phyloP scores from a whole-genome alignment of 92 coral and sea anemone species.

The Metridium senile region DNA sequence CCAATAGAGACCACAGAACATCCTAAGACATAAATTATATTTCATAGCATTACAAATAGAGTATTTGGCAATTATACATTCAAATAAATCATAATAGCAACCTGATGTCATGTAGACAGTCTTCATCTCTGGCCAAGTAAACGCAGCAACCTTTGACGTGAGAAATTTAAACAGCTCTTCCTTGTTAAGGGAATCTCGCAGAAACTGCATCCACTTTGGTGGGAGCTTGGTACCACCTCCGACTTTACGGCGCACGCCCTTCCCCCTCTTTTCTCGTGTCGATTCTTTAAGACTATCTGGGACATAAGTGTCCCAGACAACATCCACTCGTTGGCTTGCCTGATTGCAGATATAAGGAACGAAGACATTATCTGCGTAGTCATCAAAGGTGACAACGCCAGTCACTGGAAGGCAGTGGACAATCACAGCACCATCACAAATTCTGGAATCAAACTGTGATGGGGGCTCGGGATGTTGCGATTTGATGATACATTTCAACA shows the following conservation, averaged over 20 bases:
- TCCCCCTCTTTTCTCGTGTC: constrained; percentile 39
- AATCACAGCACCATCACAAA: no score
- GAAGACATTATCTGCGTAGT: constrained; percentile 45
- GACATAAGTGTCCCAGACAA: constrained; percentile 53
- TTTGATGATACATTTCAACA: constrained; percentile 21
- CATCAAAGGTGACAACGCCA: no score
- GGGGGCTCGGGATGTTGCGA: constrained; percentile 40
- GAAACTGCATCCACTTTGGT: constrained; percentile 37
- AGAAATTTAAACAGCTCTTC: constrained; percentile 38
- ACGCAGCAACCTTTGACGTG: constrained; percentile 19
- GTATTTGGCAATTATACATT: no score
- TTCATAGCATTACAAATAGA: not conserved
- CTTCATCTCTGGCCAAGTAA: constrained; percentile 9
- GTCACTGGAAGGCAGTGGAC: no score
- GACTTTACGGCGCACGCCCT: constrained; percentile 50
- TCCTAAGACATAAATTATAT: constrained; percentile 1
- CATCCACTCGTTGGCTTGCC: constrained; percentile 38
- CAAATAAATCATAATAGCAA: not conserved
- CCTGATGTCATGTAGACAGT: constrained; percentile 21
- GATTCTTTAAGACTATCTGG: constrained; percentile 40
- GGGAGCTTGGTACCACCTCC: constrained; percentile 41
- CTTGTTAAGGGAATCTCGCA: constrained; percentile 49
- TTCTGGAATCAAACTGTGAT: constrained; percentile 35
- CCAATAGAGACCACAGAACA: constrained; percentile 33
- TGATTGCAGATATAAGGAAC: constrained; percentile 34